phyloP scores from a whole-genome alignment of 2,888 invertebrate species.

The Allacma fusca region DNA sequence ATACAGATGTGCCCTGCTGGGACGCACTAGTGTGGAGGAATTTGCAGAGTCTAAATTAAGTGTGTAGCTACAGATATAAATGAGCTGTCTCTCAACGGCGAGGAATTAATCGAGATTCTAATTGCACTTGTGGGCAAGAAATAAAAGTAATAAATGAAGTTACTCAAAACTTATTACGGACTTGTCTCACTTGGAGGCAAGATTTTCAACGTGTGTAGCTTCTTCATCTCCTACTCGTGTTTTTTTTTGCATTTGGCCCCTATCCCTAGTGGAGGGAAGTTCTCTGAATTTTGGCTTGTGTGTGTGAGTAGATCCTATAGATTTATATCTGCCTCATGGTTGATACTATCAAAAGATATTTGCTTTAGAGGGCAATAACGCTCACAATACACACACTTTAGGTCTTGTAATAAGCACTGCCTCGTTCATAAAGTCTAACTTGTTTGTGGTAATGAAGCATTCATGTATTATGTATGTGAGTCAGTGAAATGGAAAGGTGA shows the following conservation, averaged over 20 bases:
- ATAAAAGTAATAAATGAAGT: slow-evolving; percentile 13
- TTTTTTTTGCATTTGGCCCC: background rate
- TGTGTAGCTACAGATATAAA: background rate
- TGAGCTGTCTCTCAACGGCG: background rate
- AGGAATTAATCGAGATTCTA: slow-evolving; percentile 12
- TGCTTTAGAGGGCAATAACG: background rate
- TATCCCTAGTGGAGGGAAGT: too few relatives aligned
- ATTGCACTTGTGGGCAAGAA: slow-evolving; percentile 49
- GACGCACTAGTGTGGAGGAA: too few relatives aligned
- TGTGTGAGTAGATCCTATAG: too few relatives aligned
- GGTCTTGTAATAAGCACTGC: background rate
- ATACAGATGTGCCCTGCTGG: too few relatives aligned
- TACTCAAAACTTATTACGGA: slow-evolving; percentile 42
- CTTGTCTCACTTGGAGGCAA: slow-evolving; percentile 55
- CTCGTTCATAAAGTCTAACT: background rate
- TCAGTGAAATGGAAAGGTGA: background rate
- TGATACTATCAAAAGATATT: background rate
- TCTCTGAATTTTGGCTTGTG: too few relatives aligned
- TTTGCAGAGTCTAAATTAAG: background rate
- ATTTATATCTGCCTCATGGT: background rate
- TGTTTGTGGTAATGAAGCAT: slow-evolving; percentile 7
- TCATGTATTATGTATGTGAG: background rate
- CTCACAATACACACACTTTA: background rate
- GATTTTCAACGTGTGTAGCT: slow-evolving; percentile 37
- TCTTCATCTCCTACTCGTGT: slow-evolving; percentile 1